Evolutionary conservation across 2,797 vertebrate genomes (phyloP).

Genomic region (Liparis tanakae): DNA sequence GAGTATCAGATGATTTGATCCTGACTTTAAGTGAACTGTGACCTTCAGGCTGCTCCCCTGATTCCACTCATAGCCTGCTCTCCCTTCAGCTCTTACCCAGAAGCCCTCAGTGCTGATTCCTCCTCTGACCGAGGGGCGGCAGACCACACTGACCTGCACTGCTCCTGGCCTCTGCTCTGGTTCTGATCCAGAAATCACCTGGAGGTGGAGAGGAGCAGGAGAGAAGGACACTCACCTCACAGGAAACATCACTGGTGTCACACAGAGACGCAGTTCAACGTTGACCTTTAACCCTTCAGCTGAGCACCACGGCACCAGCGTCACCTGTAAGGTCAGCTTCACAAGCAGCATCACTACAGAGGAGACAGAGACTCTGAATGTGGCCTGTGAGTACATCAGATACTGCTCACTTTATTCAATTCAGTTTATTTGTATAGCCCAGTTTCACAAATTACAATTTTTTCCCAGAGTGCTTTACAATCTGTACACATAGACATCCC

Average conservation of each 20-base stretch:
- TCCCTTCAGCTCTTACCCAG: constrained; percentile 43
- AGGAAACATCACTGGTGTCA: neutral
- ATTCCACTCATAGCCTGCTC: neutral
- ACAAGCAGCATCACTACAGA: constrained; percentile 1
- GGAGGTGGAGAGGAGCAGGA: constrained; percentile 31
- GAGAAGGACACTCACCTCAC: neutral
- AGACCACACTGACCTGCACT: constrained; percentile 63
- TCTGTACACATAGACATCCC: no score
- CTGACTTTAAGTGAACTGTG: neutral
- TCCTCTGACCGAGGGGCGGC: constrained; percentile 36
- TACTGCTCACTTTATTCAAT: no score
- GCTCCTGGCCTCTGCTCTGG: constrained; percentile 53
- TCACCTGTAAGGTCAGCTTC: constrained; percentile 60
- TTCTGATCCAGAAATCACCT: constrained; percentile 35
- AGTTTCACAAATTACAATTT: no score
- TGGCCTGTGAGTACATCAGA: constrained; percentile 55
- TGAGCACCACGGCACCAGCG: constrained; percentile 10
- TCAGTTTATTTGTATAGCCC: no score
- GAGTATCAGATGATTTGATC: neutral
- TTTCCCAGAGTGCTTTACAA: no score
- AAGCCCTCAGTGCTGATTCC: constrained; percentile 47
- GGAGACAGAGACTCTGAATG: constrained; percentile 26
- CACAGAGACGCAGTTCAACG: constrained; percentile 36
- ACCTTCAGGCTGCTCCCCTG: no score
- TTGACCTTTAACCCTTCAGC: constrained; percentile 49